Evolutionary conservation across 2,113 vertebrate genomes (phyloP).

Genomic region (Burhinus oedicnemus): DNA sequence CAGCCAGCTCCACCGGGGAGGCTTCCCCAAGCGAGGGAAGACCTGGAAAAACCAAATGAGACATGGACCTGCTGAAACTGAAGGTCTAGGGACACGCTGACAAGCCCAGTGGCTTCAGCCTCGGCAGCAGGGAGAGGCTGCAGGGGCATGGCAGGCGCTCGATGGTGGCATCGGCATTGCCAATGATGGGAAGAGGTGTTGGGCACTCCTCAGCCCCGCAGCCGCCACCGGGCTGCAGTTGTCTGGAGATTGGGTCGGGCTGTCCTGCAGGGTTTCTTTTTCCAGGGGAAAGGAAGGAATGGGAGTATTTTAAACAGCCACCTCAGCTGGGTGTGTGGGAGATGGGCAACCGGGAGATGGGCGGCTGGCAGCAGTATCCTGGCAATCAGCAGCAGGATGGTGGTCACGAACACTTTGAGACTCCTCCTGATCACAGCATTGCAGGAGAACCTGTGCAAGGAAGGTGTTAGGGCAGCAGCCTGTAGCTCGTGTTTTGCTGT

Average conservation of each 20-base stretch:
- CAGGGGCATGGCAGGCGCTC: not conserved
- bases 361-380: accelerated
- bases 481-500: not conserved
- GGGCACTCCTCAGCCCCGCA: not conserved
- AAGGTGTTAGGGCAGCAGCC: too few relatives aligned
- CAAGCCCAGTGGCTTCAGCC: not conserved
- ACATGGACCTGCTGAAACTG: not conserved
- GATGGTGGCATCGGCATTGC: not conserved
- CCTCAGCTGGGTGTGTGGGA: too few relatives aligned
- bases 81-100: not conserved
- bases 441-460: not conserved
- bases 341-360: not conserved
- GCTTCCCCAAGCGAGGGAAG: not conserved
- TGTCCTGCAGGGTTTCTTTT: not conserved
- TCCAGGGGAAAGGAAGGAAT: not conserved
- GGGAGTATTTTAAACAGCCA: not conserved
- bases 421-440: accelerated
- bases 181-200: not conserved
- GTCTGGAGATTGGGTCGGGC: not conserved
- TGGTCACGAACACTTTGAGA: not conserved
- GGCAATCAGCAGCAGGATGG: not conserved
- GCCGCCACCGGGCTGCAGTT: not conserved
- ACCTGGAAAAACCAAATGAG: not conserved
- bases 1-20: not conserved
- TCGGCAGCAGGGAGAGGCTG: not conserved